Evolutionary conservation across 2,888 invertebrate genomes (phyloP).

Genomic region (Salticus scenicus): DNA sequence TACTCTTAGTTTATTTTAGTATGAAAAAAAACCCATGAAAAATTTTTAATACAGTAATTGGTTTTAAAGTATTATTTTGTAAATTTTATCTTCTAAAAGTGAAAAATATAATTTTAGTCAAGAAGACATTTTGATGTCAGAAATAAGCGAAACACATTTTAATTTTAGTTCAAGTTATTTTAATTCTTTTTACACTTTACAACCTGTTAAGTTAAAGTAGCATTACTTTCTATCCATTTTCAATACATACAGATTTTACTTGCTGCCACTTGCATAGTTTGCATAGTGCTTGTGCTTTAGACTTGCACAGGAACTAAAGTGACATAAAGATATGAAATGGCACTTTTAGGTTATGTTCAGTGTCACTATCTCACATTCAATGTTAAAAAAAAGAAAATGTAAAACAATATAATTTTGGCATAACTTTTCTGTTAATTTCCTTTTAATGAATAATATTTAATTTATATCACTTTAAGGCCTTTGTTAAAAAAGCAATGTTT

Average conservation of each 20-base stretch:
- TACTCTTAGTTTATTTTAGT: no score
- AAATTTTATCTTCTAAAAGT: no score
- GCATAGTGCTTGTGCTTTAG: slow-evolving; percentile 11
- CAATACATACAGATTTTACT: background rate
- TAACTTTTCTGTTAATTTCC: no score
- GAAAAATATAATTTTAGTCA: no score
- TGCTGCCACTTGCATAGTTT: background rate
- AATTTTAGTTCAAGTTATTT: slow-evolving; percentile 8
- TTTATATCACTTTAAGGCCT: no score
- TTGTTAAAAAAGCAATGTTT: no score
- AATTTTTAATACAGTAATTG: no score
- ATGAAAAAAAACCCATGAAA: no score
- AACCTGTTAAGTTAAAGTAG: slow-evolving; percentile 6
- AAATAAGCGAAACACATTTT: background rate
- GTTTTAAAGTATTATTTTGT: no score
- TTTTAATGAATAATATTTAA: no score
- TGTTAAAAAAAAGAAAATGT: no score
- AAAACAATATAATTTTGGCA: no score
- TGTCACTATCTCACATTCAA: background rate
- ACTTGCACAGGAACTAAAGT: slow-evolving; percentile 6
- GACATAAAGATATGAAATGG: background rate
- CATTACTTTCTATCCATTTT: background rate
- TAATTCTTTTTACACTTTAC: slow-evolving; percentile 16
- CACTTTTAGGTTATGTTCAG: background rate
- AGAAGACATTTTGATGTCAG: background rate